Base-by-base conservation (phyloP, 2,113 vertebrate genomes). In the Cryptoleucopteryx plumbea region DNA sequence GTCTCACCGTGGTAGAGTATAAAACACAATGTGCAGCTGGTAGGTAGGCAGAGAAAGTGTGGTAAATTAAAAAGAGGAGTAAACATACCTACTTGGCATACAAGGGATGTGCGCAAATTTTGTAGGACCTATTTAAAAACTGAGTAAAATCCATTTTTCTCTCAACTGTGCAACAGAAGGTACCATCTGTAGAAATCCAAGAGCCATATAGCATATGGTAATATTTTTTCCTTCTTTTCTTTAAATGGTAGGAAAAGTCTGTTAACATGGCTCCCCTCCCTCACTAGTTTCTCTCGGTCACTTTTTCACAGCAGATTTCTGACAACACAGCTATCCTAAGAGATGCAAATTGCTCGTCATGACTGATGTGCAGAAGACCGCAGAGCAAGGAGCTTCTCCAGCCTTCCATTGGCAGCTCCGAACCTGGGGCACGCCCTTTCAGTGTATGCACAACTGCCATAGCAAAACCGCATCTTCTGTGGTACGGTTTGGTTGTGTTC, bases 131-230 rank as follows among this genome's bases (percentile, higher is more conserved):
- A 11, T 43, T 29, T 52, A 87, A 89, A 95, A 96, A 52, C 5
- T 31, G 32, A 79, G 26, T 84, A 71, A 63, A 79, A 86, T 21
- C 21, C 4, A 50, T 87, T 88, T 72, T 90, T 82, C 38, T 50
- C 56, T 71, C 14, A 71, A 26, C 73, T 79, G 10, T 93, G 82
- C 38, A 91, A 72, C 81, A 96, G 84, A 90, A 96, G 81, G 81
- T 73, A 88, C 82, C 82, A 88, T 94, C 85, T 95, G 90, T 59
- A 93, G 58, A 96, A 95, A 92, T 90, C 36, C 26, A 72, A 73
- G 40, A 93, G 79, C 63, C 40, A 13, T 45, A 29, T 21, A 96
- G 56, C 93, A 93, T 89, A 96, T 82, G 84, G 89, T 67, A 79
- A 40, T 68, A 50, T 55, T 85, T 96, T 93, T 85, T 47, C 20